Percentiles rank a stretch among this genome's conserved stretches.
These are phyloP conservation scores for Drosophila siamana DNA, from an alignment of 2,888 invertebrate species.

Conservation along the genomic window DNA sequence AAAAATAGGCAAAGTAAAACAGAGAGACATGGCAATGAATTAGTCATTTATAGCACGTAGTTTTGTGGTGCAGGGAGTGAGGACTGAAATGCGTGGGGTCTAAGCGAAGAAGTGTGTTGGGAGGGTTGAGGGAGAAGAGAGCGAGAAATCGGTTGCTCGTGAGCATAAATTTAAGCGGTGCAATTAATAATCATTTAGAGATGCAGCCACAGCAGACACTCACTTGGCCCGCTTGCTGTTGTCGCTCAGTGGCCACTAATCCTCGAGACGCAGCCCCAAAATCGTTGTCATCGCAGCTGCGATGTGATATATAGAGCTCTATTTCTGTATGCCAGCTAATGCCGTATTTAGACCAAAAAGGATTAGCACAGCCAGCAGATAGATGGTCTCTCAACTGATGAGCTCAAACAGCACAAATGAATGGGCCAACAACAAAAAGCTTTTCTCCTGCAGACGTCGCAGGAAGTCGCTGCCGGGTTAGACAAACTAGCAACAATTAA, in stretches of 20 bases:
- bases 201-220: slow-evolving; percentile 53
- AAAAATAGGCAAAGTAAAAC: slow-evolving; percentile 75
- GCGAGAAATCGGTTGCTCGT: slow-evolving; percentile 20
- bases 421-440: too few species aligned
- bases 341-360: slow-evolving; percentile 70
- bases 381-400: slow-evolving; percentile 54
- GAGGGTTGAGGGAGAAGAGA: too few species aligned
- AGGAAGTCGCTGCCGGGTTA: slow-evolving; percentile 53
- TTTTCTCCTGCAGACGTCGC: slow-evolving; percentile 47
- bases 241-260: slow-evolving; percentile 62
- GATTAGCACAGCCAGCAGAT: slow-evolving; percentile 67
- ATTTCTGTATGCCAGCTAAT: slow-evolving; percentile 41
- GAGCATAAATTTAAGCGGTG: slow-evolving; percentile 64
- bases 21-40: slow-evolving; percentile 63
- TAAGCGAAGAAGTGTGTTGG: too few species aligned
- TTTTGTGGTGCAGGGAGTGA: not conserved
- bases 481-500: slow-evolving; percentile 71
- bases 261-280: slow-evolving; percentile 42
- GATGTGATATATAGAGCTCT: slow-evolving; percentile 65
- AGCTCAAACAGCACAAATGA: slow-evolving; percentile 54
- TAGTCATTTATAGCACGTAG: slow-evolving; percentile 77
- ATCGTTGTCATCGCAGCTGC: slow-evolving; percentile 62
- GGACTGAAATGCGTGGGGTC: slow-evolving; percentile 69
- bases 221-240: slow-evolving; percentile 51
- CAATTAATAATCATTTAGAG: slow-evolving; percentile 78